A percentile compares a stretch with the other conserved stretches of the same genome.
Conservation (phyloP, 2,797 vertebrate genomes). For the Ambastaia sidthimunki region DNA sequence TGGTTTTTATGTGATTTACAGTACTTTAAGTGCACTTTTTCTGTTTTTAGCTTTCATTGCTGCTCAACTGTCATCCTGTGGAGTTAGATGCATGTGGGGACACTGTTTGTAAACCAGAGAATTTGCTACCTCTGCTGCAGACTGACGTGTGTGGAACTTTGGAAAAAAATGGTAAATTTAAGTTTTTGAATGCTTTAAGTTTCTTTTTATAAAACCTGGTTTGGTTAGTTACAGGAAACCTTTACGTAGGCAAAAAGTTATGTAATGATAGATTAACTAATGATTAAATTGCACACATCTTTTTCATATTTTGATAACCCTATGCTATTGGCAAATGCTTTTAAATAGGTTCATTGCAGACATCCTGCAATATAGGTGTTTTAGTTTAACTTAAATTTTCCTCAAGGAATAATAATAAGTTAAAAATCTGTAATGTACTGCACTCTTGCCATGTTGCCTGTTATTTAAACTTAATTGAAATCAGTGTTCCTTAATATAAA, state of each 20-base stretch:
- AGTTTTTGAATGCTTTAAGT: background rate
- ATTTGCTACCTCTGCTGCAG: constrained; percentile 54
- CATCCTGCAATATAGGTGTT: background rate
- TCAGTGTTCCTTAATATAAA: background rate
- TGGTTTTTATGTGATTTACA: background rate
- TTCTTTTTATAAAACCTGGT: no score
- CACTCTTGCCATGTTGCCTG: no score
- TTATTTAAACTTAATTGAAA: background rate
- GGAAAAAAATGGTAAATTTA: constrained; percentile 56
- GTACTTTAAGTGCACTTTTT: background rate
- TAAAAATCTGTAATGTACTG: no score
- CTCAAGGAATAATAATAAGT: background rate
- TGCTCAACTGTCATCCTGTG: constrained; percentile 44
- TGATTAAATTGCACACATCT: no score
- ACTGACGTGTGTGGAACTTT: constrained; percentile 51
- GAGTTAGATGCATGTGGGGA: constrained; percentile 56
- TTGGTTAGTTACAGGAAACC: no score
- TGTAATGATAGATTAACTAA: no score
- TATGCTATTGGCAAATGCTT: background rate
- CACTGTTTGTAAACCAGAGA: constrained; percentile 54
- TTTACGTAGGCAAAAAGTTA: no score
- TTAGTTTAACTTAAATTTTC: background rate
- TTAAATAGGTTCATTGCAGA: background rate
- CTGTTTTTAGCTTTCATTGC: constrained; percentile 48
- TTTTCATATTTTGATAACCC: background rate